These are phyloP conservation scores for Diogma glabrata DNA, from an alignment of 2,888 invertebrate species.

Conservation along the genomic window DNA sequence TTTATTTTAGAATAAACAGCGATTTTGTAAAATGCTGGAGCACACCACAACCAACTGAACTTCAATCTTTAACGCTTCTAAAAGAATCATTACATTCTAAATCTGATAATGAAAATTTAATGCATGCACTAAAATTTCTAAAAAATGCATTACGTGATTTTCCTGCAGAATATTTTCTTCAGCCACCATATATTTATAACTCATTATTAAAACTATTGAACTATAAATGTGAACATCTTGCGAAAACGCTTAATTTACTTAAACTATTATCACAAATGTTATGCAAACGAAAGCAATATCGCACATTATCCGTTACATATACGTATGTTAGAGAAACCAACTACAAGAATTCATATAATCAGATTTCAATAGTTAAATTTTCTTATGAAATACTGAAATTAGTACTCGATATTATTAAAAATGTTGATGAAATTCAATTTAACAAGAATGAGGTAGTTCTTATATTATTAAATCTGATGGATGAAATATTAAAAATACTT, in stretches of 20 bases:
- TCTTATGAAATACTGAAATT: background rate
- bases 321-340: background rate
- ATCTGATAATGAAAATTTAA: constrained; percentile 20
- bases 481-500: too few relatives aligned
- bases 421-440: too few relatives aligned
- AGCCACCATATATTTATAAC: constrained; percentile 30
- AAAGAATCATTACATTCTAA: constrained; percentile 21
- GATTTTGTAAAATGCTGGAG: constrained; percentile 31
- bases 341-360: background rate
- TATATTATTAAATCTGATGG: too few relatives aligned
- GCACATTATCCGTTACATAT: constrained; percentile 1
- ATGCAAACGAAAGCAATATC: constrained; percentile 4
- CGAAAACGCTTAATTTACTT: constrained; percentile 16
- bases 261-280: constrained; percentile 22
- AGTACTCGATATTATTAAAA: too few relatives aligned
- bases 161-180: constrained; percentile 33
- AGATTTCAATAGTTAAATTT: constrained; percentile 1
- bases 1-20: background rate
- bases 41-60: constrained; percentile 24
- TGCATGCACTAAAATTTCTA: constrained; percentile 25
- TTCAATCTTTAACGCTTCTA: constrained; percentile 26
- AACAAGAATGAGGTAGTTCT: too few relatives aligned
- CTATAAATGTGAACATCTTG: background rate
- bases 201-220: constrained; percentile 9
- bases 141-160: constrained; percentile 30